Evolutionary conservation across 2,797 vertebrate genomes (phyloP), one percentile per base, ranked within the genome.

Genomic region (Tympanoctomys barrerae): DNA sequence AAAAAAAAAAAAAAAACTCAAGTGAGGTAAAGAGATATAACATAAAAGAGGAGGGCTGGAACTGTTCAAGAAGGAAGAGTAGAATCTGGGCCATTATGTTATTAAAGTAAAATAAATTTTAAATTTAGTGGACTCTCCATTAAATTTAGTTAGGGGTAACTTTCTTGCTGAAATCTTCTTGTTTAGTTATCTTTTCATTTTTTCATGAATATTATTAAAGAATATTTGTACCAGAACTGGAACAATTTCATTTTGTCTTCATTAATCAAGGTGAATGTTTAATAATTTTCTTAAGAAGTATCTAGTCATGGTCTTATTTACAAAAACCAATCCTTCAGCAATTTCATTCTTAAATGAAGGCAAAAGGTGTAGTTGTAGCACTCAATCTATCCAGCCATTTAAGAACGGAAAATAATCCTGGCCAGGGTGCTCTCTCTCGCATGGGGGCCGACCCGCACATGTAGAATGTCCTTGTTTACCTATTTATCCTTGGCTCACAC

Each of bases 221-320:
- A 24, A 57, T 70, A 9, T 42, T 83, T 46, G 18, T 8, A 13
- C 10, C 61, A 80, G 12, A 12, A 24, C 28, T 24, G 12, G 28
- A 62, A 9, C 46, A 26, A 36, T 21, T 39, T 82, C 1, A n/a
- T 22, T 88, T 64, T 84, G 36, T 9, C 57, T 10, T 52, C 61
- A 61, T 52, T 52, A 78, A 28, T 61, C 33, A 33, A 80, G 64
- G 19, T 84, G 19, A 73, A 36, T 66, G 8, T 79, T 28, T 52
- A 78, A 62, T 54, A 46, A 57, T 46, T 28, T 75, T 62, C 33
- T 91, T 61, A n/a, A 26, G 6, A 64, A 71, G 16, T 52, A n/a
- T 62, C 31, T 36, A 42, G 59, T 57, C 7, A 81, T 86, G 75
- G 31, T 26, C 31, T 62, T 87, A 71, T 39, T 78, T 91, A 91